Evolutionary conservation across 2,888 invertebrate genomes (phyloP).

Genomic region (Sicus ferrugineus): DNA sequence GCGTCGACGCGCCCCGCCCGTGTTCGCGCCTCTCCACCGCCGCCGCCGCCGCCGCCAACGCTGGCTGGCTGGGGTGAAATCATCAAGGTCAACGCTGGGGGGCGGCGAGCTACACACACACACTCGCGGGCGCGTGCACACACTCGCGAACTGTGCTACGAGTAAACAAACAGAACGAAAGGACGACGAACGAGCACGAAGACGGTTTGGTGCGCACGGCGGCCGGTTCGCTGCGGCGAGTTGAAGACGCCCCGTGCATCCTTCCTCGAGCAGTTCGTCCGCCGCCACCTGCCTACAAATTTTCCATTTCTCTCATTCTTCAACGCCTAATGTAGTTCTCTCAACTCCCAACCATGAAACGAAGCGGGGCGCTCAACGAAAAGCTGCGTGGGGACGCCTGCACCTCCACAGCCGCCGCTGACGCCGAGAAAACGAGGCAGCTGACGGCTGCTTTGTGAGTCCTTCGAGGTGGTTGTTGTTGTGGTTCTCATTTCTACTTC

Average conservation of each 20-base stretch:
- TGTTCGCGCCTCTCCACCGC: not conserved
- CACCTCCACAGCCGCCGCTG: no score
- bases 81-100: slow-evolving; percentile 38
- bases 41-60: not conserved
- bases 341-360: no score
- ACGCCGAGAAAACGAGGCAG: no score
- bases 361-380: no score
- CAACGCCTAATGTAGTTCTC: no score
- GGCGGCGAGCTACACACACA: slow-evolving; percentile 4
- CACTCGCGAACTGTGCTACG: not conserved
- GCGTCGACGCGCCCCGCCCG: not conserved
- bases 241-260: not conserved
- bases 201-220: not conserved
- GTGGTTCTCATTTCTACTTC: no score
- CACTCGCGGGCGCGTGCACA: not conserved
- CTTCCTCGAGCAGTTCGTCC: no score
- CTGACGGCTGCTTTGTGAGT: no score
- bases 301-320: no score
- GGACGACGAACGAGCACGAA: not conserved
- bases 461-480: no score
- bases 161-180: not conserved
- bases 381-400: no score
- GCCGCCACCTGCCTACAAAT: no score
- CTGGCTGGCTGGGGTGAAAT: slow-evolving; percentile 32
- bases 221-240: not conserved